phyloP scores from a whole-genome alignment of 1,140 invertebrate species.

The Meloidogyne hapla region DNA sequence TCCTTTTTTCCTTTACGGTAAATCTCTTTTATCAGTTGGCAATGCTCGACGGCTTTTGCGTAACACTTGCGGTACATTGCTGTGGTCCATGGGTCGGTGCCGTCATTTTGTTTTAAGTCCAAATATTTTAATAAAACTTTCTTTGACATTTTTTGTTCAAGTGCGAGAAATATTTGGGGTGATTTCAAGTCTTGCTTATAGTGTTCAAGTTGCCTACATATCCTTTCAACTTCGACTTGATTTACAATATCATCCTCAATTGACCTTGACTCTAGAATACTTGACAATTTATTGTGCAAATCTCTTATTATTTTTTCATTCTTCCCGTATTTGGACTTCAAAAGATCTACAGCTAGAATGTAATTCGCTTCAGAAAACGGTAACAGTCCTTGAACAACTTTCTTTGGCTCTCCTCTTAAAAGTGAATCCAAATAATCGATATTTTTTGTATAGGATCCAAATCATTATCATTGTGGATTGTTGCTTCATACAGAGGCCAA shows the following conservation, averaged over 20 bases:
- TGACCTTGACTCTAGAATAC: neutral
- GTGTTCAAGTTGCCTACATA: slow-evolving; percentile 2
- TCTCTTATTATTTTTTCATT: slow-evolving; percentile 9
- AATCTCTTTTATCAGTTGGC: no score
- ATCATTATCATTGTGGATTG: neutral
- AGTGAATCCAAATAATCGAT: neutral
- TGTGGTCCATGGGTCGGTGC: no score
- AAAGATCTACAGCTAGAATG: neutral
- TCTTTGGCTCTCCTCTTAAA: neutral
- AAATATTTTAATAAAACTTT: neutral
- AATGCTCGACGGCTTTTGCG: no score
- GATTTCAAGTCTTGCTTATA: slow-evolving; percentile 1
- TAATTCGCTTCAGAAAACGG: neutral
- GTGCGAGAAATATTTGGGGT: neutral
- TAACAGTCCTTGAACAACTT: slow-evolving; percentile 9
- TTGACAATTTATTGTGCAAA: slow-evolving; percentile 6
- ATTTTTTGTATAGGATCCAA: slow-evolving; percentile 6
- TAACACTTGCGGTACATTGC: no score
- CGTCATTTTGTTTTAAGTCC: neutral
- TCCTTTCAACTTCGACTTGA: neutral
- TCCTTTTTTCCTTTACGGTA: no score
- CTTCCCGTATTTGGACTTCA: slow-evolving; percentile 4
- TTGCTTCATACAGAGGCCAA: slow-evolving; percentile 8
- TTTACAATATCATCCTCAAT: neutral
- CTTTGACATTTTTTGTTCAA: slow-evolving; percentile 14